These are phyloP conservation scores for Himalopsyche japonica DNA, from an alignment of 2,888 invertebrate species.

Conservation along the genomic window DNA sequence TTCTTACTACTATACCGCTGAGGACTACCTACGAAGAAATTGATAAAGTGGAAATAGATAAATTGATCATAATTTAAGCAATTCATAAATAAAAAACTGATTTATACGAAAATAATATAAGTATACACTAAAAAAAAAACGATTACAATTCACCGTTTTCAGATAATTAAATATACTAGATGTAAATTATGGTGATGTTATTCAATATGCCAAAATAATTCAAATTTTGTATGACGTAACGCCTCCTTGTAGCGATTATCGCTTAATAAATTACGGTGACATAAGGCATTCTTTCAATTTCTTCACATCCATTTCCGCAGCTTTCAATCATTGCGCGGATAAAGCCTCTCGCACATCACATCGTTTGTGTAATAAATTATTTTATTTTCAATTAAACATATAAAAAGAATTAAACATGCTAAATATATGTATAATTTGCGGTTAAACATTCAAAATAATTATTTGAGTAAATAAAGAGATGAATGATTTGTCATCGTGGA, in stretches of 20 bases:
- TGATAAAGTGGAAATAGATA: no score
- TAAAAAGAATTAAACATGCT: no score
- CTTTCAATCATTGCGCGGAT: constrained; percentile 7
- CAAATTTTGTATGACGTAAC: not conserved
- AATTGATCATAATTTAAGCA: no score
- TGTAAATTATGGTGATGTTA: not conserved
- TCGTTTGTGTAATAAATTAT: no score
- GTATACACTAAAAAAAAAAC: not conserved
- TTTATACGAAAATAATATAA: not conserved
- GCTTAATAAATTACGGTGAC: not conserved
- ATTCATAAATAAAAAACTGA: not conserved
- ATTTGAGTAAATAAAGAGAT: no score
- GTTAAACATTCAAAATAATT: no score
- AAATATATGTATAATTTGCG: no score
- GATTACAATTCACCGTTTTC: not conserved
- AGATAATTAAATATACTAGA: not conserved
- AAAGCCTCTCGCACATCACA: not conserved
- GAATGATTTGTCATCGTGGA: no score
- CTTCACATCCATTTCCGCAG: constrained; percentile 15
- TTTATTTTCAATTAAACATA: no score
- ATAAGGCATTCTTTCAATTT: constrained; percentile 6
- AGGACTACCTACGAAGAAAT: no score
- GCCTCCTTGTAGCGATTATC: not conserved
- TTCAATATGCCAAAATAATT: not conserved
- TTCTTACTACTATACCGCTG: no score